These are phyloP conservation scores for Pogonomyrmex californicus DNA, from an alignment of 1,140 invertebrate genomes.

Conservation along the genomic window DNA sequence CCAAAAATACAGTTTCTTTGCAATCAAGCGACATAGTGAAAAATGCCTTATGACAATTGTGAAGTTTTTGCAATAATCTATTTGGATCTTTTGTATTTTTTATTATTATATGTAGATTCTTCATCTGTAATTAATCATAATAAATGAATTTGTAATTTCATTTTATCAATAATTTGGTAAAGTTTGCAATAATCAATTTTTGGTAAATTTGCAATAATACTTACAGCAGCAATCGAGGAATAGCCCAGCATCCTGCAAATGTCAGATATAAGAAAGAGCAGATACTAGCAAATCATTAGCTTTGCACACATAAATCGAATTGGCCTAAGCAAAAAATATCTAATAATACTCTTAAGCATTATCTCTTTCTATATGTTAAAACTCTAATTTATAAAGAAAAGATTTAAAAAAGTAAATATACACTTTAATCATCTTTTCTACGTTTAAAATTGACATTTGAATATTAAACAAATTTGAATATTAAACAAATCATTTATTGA, in stretches of 20 bases:
- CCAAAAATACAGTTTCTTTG: constrained; percentile 83
- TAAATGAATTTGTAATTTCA: not conserved
- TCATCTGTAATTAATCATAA: constrained; percentile 83
- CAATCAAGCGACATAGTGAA: constrained; percentile 82
- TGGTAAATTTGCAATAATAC: constrained; percentile 65
- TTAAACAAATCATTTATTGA: too few species aligned
- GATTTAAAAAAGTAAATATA: too few species aligned
- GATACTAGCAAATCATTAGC: constrained; percentile 32
- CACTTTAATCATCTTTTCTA: too few species aligned
- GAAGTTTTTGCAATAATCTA: constrained; percentile 83
- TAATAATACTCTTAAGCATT: too few species aligned
- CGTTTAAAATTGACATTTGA: too few species aligned
- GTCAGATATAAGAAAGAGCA: constrained; percentile 37
- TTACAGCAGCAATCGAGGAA: constrained; percentile 86
- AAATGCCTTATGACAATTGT: constrained; percentile 83
- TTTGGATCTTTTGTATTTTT: constrained; percentile 83
- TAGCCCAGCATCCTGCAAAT: constrained; percentile 86
- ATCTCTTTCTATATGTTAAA: too few species aligned
- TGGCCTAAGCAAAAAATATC: too few species aligned
- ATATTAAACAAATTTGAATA: too few species aligned
- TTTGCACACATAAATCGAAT: too few species aligned
- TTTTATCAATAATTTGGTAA: too few species aligned
- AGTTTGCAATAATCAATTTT: too few species aligned
- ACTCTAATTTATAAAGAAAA: too few species aligned
- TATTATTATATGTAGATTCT: constrained; percentile 84